Evolutionary conservation across 2,888 invertebrate species (phyloP).

Genomic region (Saturnia pavonia): DNA sequence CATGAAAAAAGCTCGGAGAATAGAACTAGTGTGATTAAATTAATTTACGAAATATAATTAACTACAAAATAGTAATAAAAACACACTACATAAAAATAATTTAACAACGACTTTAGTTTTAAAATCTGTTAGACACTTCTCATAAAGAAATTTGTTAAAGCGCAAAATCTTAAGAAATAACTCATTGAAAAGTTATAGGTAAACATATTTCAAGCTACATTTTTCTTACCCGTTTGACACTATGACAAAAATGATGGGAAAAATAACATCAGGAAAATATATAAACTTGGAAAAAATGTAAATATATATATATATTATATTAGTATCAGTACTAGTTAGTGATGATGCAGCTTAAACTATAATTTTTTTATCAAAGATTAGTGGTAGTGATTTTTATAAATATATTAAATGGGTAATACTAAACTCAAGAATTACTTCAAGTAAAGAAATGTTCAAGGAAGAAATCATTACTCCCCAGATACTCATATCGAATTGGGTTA

Average conservation of each 20-base stretch:
- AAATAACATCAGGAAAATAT: too few relatives aligned
- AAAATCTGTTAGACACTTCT: not conserved
- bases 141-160: not conserved
- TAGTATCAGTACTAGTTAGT: too few relatives aligned
- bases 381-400: not conserved
- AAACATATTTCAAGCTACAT: not conserved
- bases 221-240: not conserved
- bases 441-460: too few relatives aligned
- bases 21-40: not conserved
- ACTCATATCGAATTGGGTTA: not conserved
- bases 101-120: not conserved
- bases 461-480: not conserved
- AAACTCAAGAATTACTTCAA: not conserved
- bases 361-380: too few relatives aligned
- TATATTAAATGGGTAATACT: not conserved
- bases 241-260: not conserved
- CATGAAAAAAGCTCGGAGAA: not conserved
- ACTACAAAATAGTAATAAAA: not conserved
- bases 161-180: not conserved
- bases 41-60: not conserved
- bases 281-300: too few relatives aligned
- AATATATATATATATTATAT: too few relatives aligned
- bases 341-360: too few relatives aligned
- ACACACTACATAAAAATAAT: not conserved
- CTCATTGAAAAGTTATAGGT: not conserved